Evolutionary conservation across 2,888 invertebrate genomes (phyloP).

Genomic region (Cremastobaeus sp.): DNA sequence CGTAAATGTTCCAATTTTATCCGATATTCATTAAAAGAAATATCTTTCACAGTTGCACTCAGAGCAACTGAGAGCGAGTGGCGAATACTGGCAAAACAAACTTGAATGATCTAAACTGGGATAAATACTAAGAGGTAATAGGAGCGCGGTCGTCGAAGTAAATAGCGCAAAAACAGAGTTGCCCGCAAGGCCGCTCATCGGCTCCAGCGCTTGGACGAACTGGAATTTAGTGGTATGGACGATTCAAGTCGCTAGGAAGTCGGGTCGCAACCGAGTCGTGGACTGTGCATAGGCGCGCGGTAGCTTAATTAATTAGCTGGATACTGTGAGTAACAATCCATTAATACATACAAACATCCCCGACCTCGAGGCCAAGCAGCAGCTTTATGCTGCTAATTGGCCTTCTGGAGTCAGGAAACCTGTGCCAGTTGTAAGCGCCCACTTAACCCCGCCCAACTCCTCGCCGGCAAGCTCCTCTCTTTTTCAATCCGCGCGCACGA

Average conservation of each 20-base stretch:
- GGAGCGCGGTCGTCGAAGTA: conserved; percentile 8
- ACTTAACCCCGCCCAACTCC: conserved; percentile 25
- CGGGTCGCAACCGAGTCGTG: conserved; percentile 50
- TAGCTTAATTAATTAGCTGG: conserved; percentile 78
- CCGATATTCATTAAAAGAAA: no score
- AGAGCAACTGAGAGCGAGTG: no score
- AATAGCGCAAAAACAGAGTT: conserved; percentile 36
- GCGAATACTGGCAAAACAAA: conserved; percentile 19
- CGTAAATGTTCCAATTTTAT: no score
- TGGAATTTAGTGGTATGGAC: conserved; percentile 34
- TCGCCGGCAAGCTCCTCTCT: conserved; percentile 39
- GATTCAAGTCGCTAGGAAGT: conserved; percentile 23
- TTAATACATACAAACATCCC: conserved; percentile 78
- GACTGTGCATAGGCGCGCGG: conserved; percentile 66
- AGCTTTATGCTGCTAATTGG: conserved; percentile 78
- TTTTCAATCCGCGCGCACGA: conserved; percentile 51
- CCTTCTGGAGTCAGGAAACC: conserved; percentile 74
- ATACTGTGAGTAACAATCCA: conserved; percentile 79
- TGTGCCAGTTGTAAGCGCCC: conserved; percentile 77
- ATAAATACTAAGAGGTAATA: no score
- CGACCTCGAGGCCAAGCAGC: conserved; percentile 72
- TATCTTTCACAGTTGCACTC: no score
- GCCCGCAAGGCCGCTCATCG: conserved; percentile 36
- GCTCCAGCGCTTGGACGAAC: conserved; percentile 27
- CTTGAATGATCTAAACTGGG: no score